Evolutionary conservation across 2,888 invertebrate species (phyloP).

Genomic region (Enoplolaimus lenunculus): DNA sequence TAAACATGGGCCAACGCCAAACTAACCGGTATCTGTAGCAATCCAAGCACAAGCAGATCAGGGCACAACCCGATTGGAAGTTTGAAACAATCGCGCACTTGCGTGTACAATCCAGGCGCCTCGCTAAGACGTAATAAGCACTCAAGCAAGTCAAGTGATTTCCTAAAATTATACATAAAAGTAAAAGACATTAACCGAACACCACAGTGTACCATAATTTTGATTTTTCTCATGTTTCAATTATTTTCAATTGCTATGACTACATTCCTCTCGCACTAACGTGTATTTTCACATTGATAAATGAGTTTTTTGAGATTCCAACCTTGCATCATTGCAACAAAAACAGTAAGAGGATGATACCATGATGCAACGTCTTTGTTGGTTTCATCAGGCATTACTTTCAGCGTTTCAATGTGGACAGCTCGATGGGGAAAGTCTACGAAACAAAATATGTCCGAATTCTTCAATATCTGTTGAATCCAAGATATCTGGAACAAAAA

Average conservation of each 20-base stretch:
- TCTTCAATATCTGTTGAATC: conserved; percentile 67
- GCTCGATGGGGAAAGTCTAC: conserved; percentile 75
- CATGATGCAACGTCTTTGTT: conserved; percentile 82
- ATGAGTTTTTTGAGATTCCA: too few relatives aligned
- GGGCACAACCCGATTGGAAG: conserved; percentile 82
- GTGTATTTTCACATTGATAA: too few relatives aligned
- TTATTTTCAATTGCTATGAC: too few relatives aligned
- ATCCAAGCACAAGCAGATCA: conserved; percentile 72
- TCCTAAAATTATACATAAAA: conserved; percentile 45
- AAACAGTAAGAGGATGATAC: too few relatives aligned
- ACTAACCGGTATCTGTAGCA: conserved; percentile 57
- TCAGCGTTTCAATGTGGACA: conserved; percentile 71
- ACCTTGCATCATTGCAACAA: too few relatives aligned
- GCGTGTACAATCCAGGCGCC: conserved; percentile 59
- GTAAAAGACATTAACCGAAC: conserved; percentile 2
- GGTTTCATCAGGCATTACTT: conserved; percentile 83
- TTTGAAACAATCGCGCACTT: conserved; percentile 74
- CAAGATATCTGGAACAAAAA: conserved; percentile 54
- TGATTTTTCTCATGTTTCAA: too few relatives aligned
- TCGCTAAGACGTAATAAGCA: conserved; percentile 71
- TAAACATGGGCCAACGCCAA: too few relatives aligned
- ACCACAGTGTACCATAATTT: background rate
- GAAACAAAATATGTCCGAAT: conserved; percentile 83
- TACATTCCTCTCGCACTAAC: background rate
- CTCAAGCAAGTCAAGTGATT: conserved; percentile 77